Evolutionary conservation across 2,113 vertebrate species (phyloP).

Genomic region (Rhegmatorhina hoffmannsi): DNA sequence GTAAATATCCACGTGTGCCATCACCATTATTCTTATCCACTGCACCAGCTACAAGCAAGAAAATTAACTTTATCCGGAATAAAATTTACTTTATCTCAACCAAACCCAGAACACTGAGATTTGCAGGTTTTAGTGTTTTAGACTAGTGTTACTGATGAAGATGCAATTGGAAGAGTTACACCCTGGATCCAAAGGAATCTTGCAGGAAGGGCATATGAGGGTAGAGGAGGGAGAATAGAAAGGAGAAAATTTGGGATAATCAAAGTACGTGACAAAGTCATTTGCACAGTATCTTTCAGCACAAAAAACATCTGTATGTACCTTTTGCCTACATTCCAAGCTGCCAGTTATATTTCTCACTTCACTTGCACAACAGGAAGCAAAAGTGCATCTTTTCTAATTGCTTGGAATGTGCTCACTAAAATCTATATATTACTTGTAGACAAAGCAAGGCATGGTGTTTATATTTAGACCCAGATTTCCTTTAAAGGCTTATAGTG

Average conservation of each 20-base stretch:
- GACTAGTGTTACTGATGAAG: neutral
- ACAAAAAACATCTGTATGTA: neutral
- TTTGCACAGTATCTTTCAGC: neutral
- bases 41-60: neutral
- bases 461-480: neutral
- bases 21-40: neutral
- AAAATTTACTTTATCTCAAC: neutral
- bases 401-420: neutral
- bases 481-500: neutral
- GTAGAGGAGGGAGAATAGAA: neutral
- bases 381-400: neutral
- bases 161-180: neutral
- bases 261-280: neutral
- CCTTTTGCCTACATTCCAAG: neutral
- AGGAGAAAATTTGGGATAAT: neutral
- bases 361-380: neutral
- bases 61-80: neutral
- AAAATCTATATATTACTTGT: neutral
- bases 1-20: neutral
- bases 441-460: neutral
- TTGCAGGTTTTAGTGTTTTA: neutral
- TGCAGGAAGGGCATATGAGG: neutral
- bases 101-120: neutral
- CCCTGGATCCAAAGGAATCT: neutral
- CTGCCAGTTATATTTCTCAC: neutral